Percentiles rank a stretch among this genome's conserved stretches.
phyloP scores from a whole-genome alignment of 2,113 vertebrate species.

The Uria lomvia region DNA sequence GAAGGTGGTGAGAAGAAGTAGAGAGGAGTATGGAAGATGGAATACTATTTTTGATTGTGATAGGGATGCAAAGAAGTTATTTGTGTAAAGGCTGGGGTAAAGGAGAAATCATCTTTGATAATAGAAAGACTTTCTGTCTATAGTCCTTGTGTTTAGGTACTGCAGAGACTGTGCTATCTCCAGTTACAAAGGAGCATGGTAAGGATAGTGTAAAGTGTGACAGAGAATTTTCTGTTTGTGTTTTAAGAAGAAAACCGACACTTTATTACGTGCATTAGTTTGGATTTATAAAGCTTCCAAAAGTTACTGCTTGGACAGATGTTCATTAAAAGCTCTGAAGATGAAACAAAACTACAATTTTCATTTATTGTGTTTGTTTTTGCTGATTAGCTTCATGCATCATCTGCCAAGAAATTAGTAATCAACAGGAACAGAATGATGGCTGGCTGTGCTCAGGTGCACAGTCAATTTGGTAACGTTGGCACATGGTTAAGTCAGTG shows the following conservation, averaged over 20 bases:
- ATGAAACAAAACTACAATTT: not conserved
- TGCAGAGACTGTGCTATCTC: not conserved
- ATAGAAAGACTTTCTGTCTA: not conserved
- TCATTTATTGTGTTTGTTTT: not conserved
- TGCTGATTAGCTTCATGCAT: not conserved
- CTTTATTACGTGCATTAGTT: not conserved
- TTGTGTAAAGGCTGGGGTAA: not conserved
- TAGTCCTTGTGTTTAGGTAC: not conserved
- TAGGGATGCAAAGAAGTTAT: not conserved
- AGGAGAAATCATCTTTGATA: not conserved
- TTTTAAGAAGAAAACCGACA: not conserved
- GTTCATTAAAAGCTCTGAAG: not conserved
- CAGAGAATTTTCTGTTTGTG: not conserved
- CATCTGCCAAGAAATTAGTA: not conserved
- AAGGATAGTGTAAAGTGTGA: not conserved
- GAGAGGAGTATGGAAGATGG: not conserved
- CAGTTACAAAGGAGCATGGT: not conserved
- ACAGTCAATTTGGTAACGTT: not conserved
- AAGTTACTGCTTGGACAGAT: not conserved
- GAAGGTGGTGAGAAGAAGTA: not conserved
- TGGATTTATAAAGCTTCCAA: not conserved
- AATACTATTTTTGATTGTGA: not conserved
- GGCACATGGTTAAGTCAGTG: not conserved
- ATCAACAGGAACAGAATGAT: not conserved
- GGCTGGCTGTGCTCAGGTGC: not conserved